A percentile compares a stretch with the other conserved stretches of the same genome.
These are phyloP conservation scores for Chaetops frenatus DNA, from an alignment of 2,113 vertebrate species.

Conservation along the genomic window DNA sequence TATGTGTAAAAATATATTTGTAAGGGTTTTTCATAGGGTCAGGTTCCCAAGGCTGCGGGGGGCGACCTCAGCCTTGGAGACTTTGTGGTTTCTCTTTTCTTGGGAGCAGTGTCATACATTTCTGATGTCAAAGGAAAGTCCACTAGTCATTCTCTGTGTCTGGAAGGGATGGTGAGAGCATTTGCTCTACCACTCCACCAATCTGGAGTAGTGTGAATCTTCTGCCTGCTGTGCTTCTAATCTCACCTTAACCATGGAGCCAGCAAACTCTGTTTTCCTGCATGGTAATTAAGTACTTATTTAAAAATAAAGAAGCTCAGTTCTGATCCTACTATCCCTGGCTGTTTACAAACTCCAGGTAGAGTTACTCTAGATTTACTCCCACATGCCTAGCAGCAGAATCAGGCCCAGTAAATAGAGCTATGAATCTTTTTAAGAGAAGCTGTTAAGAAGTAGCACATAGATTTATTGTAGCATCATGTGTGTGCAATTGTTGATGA, in stretches of 20 bases:
- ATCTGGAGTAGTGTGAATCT: background rate
- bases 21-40: background rate
- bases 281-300: background rate
- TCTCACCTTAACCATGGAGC: background rate
- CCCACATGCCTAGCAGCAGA: background rate
- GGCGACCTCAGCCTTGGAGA: background rate
- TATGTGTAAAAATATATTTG: background rate
- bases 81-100: background rate
- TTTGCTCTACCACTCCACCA: background rate
- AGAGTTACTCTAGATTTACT: constrained; percentile 8
- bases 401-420: constrained; percentile 45
- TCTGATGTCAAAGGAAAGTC: background rate
- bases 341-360: background rate
- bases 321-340: background rate
- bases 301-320: background rate
- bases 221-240: background rate
- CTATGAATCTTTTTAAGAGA: constrained; percentile 62
- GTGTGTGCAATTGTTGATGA: constrained; percentile 58
- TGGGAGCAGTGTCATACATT: background rate
- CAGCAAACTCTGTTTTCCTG: background rate
- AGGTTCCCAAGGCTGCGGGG: background rate
- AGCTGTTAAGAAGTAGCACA: constrained; percentile 43
- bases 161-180: background rate
- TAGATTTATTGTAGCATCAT: constrained; percentile 60
- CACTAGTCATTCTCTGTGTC: background rate